These are phyloP conservation scores for Nibea albiflora DNA, from an alignment of 2,113 vertebrate species.

Conservation along the genomic window DNA sequence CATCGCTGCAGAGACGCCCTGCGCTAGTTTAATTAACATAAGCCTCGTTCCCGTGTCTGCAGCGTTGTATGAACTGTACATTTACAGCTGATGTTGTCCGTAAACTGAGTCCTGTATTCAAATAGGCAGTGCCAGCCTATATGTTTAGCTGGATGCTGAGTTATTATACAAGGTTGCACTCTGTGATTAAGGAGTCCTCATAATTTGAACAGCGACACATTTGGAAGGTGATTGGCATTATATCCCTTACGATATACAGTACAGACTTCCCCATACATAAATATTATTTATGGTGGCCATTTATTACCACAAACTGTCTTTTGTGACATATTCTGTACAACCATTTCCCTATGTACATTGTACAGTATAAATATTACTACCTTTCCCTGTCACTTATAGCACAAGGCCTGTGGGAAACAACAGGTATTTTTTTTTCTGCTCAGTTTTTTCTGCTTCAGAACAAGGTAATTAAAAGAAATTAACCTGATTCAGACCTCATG, in stretches of 20 bases:
- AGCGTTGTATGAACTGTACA: conserved; percentile 45
- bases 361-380: conserved; percentile 31
- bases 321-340: conserved; percentile 17
- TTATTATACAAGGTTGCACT: conserved; percentile 46
- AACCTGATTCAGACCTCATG: conserved; percentile 34
- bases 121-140: conserved; percentile 64
- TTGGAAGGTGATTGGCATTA: conserved; percentile 40
- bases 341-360: conserved; percentile 9
- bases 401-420: conserved; percentile 10
- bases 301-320: conserved; percentile 22
- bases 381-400: conserved; percentile 1
- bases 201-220: conserved; percentile 36
- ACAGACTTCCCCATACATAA: conserved; percentile 16
- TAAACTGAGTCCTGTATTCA: conserved; percentile 62
- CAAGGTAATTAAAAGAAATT: conserved; percentile 7
- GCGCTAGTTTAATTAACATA: conserved; percentile 52
- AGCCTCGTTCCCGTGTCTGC: conserved; percentile 58
- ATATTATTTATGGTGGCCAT: conserved; percentile 32
- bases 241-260: conserved; percentile 10
- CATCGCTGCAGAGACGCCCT: conserved; percentile 32
- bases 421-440: not conserved
- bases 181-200: conserved; percentile 14
- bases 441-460: not conserved
- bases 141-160: conserved; percentile 47
- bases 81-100: conserved; percentile 46